These are phyloP conservation scores for Galerucella pusilla DNA, from an alignment of 2,888 invertebrate genomes.

Conservation along the genomic window DNA sequence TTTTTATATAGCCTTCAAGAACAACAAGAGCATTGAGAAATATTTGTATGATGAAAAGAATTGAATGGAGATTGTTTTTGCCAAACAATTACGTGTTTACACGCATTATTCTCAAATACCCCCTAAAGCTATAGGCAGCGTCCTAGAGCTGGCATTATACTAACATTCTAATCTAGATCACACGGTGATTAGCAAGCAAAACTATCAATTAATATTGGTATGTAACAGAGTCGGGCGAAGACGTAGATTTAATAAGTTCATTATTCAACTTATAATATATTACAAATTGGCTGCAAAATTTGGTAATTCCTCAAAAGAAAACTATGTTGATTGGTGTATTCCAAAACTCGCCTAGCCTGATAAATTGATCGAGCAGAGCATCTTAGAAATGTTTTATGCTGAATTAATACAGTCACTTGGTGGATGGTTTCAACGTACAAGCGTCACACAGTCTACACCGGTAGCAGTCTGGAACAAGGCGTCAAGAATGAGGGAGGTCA, in stretches of 20 bases:
- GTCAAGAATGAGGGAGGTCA: too few species aligned
- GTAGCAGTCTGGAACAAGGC: too few species aligned
- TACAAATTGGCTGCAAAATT: too few species aligned
- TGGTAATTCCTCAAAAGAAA: too few species aligned
- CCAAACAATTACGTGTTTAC: neutral
- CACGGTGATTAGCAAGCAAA: conserved; percentile 1
- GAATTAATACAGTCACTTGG: too few species aligned
- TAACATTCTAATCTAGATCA: conserved; percentile 22
- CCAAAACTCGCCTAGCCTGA: too few species aligned
- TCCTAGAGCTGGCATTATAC: conserved; percentile 15
- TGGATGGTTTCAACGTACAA: too few species aligned
- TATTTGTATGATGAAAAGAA: neutral
- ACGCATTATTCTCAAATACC: neutral
- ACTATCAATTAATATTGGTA: neutral
- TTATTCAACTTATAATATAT: too few species aligned
- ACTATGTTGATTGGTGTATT: too few species aligned
- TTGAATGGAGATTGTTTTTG: neutral
- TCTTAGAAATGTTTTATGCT: too few species aligned
- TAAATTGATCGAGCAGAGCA: too few species aligned
- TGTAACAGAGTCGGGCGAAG: conserved; percentile 2
- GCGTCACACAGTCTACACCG: too few species aligned
- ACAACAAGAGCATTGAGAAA: neutral
- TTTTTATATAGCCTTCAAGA: neutral
- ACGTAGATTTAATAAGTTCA: neutral
- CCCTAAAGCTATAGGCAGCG: conserved; percentile 9